Evolutionary conservation across 2,888 invertebrate species (phyloP).

Genomic region (Chrysolina haemoptera): DNA sequence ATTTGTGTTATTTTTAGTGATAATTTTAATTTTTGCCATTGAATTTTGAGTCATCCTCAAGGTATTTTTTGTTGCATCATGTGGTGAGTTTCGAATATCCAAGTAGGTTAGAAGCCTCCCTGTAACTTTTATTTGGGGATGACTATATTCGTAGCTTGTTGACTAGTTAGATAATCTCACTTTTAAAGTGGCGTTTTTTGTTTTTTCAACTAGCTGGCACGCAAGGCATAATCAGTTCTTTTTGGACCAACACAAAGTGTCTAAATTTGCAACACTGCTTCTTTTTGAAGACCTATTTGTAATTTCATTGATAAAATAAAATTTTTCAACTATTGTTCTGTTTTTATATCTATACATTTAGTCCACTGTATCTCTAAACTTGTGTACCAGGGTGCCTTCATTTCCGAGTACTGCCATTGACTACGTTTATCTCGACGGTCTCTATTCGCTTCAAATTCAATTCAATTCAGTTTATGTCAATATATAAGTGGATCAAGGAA

Average conservation of each 20-base stretch:
- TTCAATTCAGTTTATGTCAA: no score
- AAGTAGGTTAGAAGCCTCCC: not conserved
- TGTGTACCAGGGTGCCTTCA: no score
- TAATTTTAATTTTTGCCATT: not conserved
- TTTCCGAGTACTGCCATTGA: no score
- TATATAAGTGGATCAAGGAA: no score
- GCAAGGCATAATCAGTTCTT: conserved; percentile 2
- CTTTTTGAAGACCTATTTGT: conserved; percentile 45
- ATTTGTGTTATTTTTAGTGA: not conserved
- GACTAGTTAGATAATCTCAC: not conserved
- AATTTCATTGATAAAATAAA: conserved; percentile 47
- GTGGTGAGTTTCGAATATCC: not conserved
- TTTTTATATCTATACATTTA: not conserved
- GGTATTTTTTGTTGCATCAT: not conserved
- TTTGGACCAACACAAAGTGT: conserved; percentile 48
- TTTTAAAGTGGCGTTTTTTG: conserved; percentile 1
- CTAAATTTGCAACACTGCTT: conserved; percentile 45
- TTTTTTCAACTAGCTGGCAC: conserved; percentile 7
- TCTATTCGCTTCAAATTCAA: no score
- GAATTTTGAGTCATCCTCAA: not conserved
- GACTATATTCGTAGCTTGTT: not conserved
- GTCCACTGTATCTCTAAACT: no score
- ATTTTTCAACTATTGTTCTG: conserved; percentile 37
- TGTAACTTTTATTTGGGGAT: not conserved
- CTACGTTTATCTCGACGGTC: no score